Evolutionary conservation across 2,888 invertebrate genomes (phyloP).

Genomic region (Stenolophus ochropezus): DNA sequence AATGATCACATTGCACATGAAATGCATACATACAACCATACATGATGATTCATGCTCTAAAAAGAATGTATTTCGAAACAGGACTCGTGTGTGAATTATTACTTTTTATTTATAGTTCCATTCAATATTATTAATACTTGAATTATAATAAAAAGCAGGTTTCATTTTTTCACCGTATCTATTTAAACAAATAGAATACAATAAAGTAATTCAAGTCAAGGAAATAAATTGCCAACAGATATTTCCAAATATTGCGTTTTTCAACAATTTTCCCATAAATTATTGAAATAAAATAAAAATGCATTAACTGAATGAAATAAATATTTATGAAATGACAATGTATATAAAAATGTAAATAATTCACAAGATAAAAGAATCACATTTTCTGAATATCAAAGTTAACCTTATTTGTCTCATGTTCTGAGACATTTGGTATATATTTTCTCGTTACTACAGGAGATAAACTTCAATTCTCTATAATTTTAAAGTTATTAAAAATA

Average conservation of each 20-base stretch:
- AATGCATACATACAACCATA: slow-evolving; percentile 46
- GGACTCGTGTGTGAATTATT: background rate
- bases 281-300: slow-evolving; percentile 15
- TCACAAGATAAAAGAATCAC: slow-evolving; percentile 34
- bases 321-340: slow-evolving; percentile 10
- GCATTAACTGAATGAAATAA: slow-evolving; percentile 2
- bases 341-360: slow-evolving; percentile 39
- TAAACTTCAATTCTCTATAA: slow-evolving; percentile 41
- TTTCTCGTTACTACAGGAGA: slow-evolving; percentile 38
- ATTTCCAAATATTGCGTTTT: slow-evolving; percentile 13
- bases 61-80: slow-evolving; percentile 9
- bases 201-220: slow-evolving; percentile 21
- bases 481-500: slow-evolving; percentile 43
- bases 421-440: slow-evolving; percentile 34
- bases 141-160: slow-evolving; percentile 28
- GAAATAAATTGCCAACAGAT: background rate
- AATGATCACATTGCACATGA: slow-evolving; percentile 13
- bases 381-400: slow-evolving; percentile 24
- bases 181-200: slow-evolving; percentile 36
- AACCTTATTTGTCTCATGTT: slow-evolving; percentile 14
- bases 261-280: slow-evolving; percentile 6
- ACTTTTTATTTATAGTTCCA: background rate
- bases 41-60: slow-evolving; percentile 9
- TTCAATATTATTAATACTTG: background rate
- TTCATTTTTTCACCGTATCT: slow-evolving; percentile 25